Conservation (phyloP, 2,113 vertebrate species). For the Silurus asotus region DNA sequence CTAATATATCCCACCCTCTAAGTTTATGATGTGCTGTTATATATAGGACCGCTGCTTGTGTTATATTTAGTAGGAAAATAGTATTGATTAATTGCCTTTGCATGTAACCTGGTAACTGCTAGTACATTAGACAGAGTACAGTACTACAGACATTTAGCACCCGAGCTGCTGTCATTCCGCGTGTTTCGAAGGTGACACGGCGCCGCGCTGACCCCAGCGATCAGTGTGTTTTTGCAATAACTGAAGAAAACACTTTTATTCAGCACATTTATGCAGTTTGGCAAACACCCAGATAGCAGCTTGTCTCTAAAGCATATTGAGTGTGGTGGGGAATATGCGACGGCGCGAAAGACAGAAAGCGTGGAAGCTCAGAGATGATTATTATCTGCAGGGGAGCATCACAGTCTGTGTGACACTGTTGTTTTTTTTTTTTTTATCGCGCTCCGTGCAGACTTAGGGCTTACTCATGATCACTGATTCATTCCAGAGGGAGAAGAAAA, state of each 20-base stretch:
- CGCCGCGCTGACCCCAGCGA: not conserved
- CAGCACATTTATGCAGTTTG: conserved; percentile 31
- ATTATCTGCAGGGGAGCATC: conserved; percentile 41
- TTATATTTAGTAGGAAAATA: too few species aligned
- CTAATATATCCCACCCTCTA: too few species aligned
- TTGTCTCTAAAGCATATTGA: conserved; percentile 25
- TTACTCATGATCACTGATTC: conserved; percentile 41
- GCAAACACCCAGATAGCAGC: conserved; percentile 29
- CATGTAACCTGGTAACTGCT: not conserved
- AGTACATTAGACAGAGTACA: not conserved
- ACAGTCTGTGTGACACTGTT: conserved; percentile 35
- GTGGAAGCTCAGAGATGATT: conserved; percentile 21
- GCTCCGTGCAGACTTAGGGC: conserved; percentile 13
- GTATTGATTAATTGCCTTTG: not conserved
- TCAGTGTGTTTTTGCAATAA: not conserved
- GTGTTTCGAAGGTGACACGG: not conserved
- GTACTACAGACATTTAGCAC: not conserved
- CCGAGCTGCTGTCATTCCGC: not conserved
- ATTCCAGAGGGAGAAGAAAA: conserved; percentile 6
- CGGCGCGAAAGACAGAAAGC: not conserved
- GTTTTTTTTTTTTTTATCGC: conserved; percentile 33
- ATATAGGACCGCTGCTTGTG: too few species aligned
- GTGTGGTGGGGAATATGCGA: conserved; percentile 4
- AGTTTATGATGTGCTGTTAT: too few species aligned
- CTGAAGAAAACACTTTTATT: conserved; percentile 1